Evolutionary conservation across 2,797 vertebrate genomes (phyloP), one percentile per base, ranked within the genome.

Genomic region (Gila robusta): DNA sequence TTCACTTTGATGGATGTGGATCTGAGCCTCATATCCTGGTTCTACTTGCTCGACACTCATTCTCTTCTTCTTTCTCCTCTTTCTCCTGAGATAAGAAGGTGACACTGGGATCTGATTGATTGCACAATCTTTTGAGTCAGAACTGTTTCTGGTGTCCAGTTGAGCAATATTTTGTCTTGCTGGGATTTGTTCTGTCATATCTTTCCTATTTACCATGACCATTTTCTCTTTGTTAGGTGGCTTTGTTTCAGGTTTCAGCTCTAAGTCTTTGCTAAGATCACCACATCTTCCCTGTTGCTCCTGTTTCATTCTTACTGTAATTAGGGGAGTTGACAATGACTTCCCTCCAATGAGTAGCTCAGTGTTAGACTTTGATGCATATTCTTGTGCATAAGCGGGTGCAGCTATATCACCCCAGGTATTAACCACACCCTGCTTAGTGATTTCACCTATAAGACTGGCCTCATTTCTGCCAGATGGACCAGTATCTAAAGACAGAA

Each of bases 1-100:
- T 86, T 94, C 93, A 44, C 86, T 93, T 10, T 35, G 83, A 84
- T 80, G 89, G 17, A 84, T 76, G 66, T 44, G 84, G 76, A 86
- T 73, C 66, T 84, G 88, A 81, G 85, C 91, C 67, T 93, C 90
- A 28, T 49, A 85, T 59, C 78, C 89, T 44, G 80, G 77, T 10
- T 94, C 92, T 26, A 81, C 37, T 10, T 87, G 88, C 71, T 94
- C 93, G 52, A 79, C 44, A 79, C 91, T 90, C 23, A 89, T 88
- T 82, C 91, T 92, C 80, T 93, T 95, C 89, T 94, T 96, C 90
- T 92, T 96, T 85, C 90, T 95, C 87, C 93, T 92, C 88, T 92
- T 96, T 88, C 92, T 94, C 87, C 91, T 95, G 47, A 91, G 19
- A 41, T 91, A 91, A 26, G 88, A 47, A 11, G 90, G 89, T 0